Base-by-base conservation (phyloP, 2,797 vertebrate species). In the Cyprinodon diabolis region DNA sequence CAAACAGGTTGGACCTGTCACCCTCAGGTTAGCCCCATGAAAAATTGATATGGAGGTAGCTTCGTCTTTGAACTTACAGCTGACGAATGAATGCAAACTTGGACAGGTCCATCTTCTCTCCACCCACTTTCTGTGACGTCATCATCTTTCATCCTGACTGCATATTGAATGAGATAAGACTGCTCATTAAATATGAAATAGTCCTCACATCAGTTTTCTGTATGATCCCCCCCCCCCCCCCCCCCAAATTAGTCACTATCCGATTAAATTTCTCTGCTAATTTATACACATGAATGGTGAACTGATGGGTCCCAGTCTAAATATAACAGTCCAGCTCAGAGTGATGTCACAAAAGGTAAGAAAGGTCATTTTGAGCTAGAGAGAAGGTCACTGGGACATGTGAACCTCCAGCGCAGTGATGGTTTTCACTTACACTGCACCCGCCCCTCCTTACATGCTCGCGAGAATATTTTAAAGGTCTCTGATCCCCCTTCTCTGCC, bases 381-480 rank as follows among this genome's bases (percentile, higher is more conserved):
- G 87, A 93, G 89, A 95, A 95, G 94, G 93, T 93, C 93, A 94
- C 77, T 75, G 84, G 88, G 90, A 95, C 93, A 95, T 72, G 91
- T 91, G 92, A 93, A 87, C 86, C 23, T 76, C 81, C 79, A 76
- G 72, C 80, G 87, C 89, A 88, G 78, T 84, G 82, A 90, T 89
- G 91, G 90, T 94, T 94, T 94, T 94, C 89, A 83, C 84, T 95
- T 94, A 93, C 94, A 93, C 83, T 88, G 93, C 94, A 95, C 93
- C 93, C 93, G 90, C 81, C 7, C 17, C 30, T 35, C 30, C 17
- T 43, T 21, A 58, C 87, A 84, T 62, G 87, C 90, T 90, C 69
- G 79, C 91, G 90, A 87, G 92, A 93, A 92, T 86, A 91, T 92
- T 90, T 92, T 51, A 86, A 86, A 80, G 84, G 62, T 75, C 82